Base-by-base conservation (phyloP, 2,888 invertebrate species). In the Gerris lacustris region DNA sequence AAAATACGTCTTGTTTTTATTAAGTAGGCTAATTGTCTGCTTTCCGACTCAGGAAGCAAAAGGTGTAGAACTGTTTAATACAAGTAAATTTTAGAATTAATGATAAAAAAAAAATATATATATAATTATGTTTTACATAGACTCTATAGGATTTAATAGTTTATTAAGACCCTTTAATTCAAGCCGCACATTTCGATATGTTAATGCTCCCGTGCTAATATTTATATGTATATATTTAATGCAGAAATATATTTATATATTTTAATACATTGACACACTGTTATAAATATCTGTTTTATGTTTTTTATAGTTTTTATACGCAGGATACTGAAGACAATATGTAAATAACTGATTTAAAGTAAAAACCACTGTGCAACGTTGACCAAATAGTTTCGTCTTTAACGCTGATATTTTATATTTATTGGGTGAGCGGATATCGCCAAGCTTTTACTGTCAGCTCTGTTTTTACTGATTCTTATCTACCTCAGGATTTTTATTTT, bases 271-370 rank as follows among this genome's bases (percentile, higher is more conserved):
- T 17, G 17, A 66, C 66, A 66, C 18, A 66, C 66, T 18, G 66
- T 18, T 18, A 18, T 66, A 17, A 73, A 73, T 71, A 73, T 70
- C 72, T 73, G 72, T 73, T 73, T 73, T 73, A 70, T 71, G 73
- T 74, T 74, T 67, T 74, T 73, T 74, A 74, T 74, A 73, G 74
- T 74, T 73, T 73, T 73, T 72, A 31, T 55, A 55, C 11, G 31
- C 64, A 64, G 15, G 67, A 73, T 70, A 72, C 70, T 72, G 70
- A 70, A 72, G 73, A 73, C 73, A 73, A 73, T 73, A 73, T 73
- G 62, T 67, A 71, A 69, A 67, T 71, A 67, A 71, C 62, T 55
- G 15, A 55, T 55, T 55, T 55, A 11, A 11, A 55, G 15, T 11
- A 55, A 11, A 55, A 69, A 71, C 70, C 71, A 68, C 67, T 67